These are phyloP conservation scores for Spialia ferax DNA, from an alignment of 2,888 invertebrate genomes.

Conservation along the genomic window DNA sequence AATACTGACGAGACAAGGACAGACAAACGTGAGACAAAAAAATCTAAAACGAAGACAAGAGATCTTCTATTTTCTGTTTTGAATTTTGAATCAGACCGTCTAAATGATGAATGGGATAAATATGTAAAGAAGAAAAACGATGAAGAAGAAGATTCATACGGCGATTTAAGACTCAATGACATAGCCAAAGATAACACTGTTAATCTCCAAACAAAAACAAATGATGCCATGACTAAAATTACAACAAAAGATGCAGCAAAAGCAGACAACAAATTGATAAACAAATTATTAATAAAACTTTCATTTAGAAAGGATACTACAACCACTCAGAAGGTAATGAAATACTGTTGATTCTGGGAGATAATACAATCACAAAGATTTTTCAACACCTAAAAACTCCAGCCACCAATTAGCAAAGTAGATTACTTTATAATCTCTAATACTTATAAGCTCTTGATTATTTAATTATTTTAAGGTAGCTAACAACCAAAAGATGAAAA, in stretches of 20 bases:
- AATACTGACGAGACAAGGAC: conserved; percentile 42
- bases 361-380: too few species aligned
- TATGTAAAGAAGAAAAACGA: conserved; percentile 27
- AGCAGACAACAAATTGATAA: neutral
- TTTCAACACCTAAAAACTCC: neutral
- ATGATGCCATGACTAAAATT: neutral
- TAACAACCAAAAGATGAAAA: conserved; percentile 25
- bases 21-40: neutral
- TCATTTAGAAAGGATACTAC: conserved; percentile 2
- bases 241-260: neutral
- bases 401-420: too few species aligned
- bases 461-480: conserved; percentile 39
- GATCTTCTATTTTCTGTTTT: conserved; percentile 58
- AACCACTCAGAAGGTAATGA: conserved; percentile 19
- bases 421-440: too few species aligned
- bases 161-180: neutral
- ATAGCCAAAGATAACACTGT: neutral
- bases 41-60: conserved; percentile 35
- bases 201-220: neutral
- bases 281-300: conserved; percentile 21
- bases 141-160: conserved; percentile 8
- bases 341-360: neutral
- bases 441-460: conserved; percentile 33
- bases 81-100: conserved; percentile 55
- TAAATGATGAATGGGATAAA: conserved; percentile 46